Percentiles rank a stretch among this genome's conserved stretches.
These are phyloP conservation scores for Papilio helenus DNA, from an alignment of 1,140 invertebrate species.

Conservation along the genomic window DNA sequence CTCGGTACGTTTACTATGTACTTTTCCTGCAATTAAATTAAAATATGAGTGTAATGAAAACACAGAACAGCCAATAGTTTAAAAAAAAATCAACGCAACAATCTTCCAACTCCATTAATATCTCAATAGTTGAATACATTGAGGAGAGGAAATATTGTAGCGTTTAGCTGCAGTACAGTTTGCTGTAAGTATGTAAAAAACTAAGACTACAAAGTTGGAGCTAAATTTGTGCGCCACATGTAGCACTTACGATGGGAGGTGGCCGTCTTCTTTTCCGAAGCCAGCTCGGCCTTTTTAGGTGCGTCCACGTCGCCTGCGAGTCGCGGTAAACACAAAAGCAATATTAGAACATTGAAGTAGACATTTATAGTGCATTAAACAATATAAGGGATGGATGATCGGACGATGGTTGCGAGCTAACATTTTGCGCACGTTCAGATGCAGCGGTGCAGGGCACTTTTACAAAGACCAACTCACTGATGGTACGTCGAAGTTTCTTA, in stretches of 20 bases:
- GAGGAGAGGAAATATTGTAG: constrained; percentile 45
- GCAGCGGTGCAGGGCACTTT: constrained; percentile 15
- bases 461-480: constrained; percentile 72
- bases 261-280: constrained; percentile 76
- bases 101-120: constrained; percentile 43
- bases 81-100: constrained; percentile 42
- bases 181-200: constrained; percentile 45
- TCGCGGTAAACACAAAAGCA: constrained; percentile 79
- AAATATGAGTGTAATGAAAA: constrained; percentile 30
- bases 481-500: constrained; percentile 78
- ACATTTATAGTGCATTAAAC: constrained; percentile 50
- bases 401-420: constrained; percentile 25
- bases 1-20: not conserved
- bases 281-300: constrained; percentile 79
- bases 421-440: constrained; percentile 28
- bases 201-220: constrained; percentile 56
- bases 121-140: constrained; percentile 35
- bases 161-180: constrained; percentile 38
- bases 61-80: constrained; percentile 37
- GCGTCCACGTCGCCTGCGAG: constrained; percentile 78
- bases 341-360: constrained; percentile 77
- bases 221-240: constrained; percentile 74
- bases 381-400: constrained; percentile 32
- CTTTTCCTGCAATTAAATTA: not conserved
- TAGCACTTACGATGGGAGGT: constrained; percentile 80